Evolutionary conservation across 2,797 vertebrate genomes (phyloP).

Genomic region (Clarias fuscus): DNA sequence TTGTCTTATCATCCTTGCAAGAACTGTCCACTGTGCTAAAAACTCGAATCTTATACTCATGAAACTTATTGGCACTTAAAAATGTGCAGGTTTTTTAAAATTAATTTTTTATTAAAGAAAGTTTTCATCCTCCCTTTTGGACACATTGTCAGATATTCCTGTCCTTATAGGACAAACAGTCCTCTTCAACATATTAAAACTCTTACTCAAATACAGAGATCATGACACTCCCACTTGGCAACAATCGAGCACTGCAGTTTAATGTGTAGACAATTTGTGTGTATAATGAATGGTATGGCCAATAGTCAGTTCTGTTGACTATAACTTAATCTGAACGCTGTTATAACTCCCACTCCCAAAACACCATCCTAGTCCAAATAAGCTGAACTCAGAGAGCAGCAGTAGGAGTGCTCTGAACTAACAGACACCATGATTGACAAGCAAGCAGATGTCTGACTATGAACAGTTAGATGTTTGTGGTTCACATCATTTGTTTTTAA

Average conservation of each 20-base stretch:
- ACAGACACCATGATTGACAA: background rate
- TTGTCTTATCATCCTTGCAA: background rate
- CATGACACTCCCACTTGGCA: conserved; percentile 21
- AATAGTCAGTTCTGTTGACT: background rate
- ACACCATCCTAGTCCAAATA: background rate
- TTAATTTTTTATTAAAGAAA: background rate
- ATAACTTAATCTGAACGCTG: background rate
- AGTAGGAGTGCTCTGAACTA: background rate
- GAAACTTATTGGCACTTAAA: background rate
- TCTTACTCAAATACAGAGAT: background rate
- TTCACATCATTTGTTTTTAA: background rate
- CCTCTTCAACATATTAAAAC: background rate
- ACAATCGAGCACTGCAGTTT: background rate
- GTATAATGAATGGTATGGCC: background rate
- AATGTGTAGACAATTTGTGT: background rate
- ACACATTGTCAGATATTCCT: background rate
- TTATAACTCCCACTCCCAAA: background rate
- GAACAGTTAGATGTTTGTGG: background rate
- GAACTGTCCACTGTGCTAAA: background rate
- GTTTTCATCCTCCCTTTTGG: too few relatives aligned
- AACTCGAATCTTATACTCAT: background rate
- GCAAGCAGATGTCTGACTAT: background rate
- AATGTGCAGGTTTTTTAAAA: background rate
- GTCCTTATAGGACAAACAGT: background rate
- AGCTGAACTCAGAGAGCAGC: background rate